A percentile compares a stretch with the other conserved stretches of the same genome.
phyloP scores from a whole-genome alignment of 1,140 invertebrate species.

The Microvelia longipes region DNA sequence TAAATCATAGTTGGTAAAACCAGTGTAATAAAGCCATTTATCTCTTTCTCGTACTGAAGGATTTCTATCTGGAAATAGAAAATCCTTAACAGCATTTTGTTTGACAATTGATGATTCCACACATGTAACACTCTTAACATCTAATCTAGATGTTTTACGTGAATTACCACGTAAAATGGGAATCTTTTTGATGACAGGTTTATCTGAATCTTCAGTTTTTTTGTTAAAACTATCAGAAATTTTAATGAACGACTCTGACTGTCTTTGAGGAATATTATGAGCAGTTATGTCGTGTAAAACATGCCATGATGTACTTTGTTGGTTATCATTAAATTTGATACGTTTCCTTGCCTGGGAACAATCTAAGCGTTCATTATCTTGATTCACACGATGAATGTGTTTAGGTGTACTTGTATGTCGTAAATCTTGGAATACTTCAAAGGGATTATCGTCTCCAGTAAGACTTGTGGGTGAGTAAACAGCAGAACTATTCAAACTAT shows the following conservation, averaged over 20 bases:
- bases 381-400: neutral
- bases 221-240: neutral
- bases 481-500: neutral
- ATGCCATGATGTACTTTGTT: neutral
- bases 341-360: neutral
- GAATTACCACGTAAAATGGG: neutral
- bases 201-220: neutral
- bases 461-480: neutral
- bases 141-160: neutral
- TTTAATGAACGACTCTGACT: neutral
- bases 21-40: conserved; percentile 1
- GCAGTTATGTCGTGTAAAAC: neutral
- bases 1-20: neutral
- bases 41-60: neutral
- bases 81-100: neutral
- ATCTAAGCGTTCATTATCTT: neutral
- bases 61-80: neutral
- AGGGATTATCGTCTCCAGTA: neutral
- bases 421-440: conserved; percentile 1
- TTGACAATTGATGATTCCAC: neutral
- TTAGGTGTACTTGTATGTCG: conserved; percentile 1
- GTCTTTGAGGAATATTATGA: neutral
- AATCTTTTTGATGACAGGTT: neutral
- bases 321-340: neutral
- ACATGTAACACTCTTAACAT: neutral